Base-by-base conservation (phyloP, 2,888 invertebrate genomes). In the Hyppa rectilinea region DNA sequence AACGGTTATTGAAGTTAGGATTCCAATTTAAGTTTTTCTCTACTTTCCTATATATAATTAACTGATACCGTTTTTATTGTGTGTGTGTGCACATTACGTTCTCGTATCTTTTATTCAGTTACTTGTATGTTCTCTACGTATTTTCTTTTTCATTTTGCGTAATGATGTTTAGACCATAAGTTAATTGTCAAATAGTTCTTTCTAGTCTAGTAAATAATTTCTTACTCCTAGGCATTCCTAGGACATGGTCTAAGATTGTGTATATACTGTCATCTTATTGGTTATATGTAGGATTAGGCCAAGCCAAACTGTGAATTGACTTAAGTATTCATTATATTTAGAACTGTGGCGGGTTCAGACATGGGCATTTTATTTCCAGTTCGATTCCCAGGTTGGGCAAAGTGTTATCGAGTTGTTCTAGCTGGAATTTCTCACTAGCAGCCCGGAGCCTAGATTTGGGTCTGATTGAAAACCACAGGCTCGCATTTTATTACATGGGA, bases 261-360 rank as follows among this genome's bases (percentile, higher is more conserved):
- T 89, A 89, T 80, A 82, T 84, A 84, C 61, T 85, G 75, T 82
- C 84, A 87, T 80, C 76, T 73, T 78, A 66, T 81, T 83, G 83
- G 84, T 62, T 71, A 59, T 78, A n/a, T n/a, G n/a, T n/a, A 83
- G 85, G 80, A 82, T 75, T 91, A 92, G 93, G 92, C 91, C 81
- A 92, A 90, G 92, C 92, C 92, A 92, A 92, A 91, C 87, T 90
- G 89, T 89, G 90, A 92, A 92, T 91, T 92, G 90, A 91, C 69
- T 76, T 87, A 77, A 83, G 75, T 82, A 77, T 65, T 81, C 70
- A 60, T 68, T 59, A 72, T 64, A 50, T 64, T 69, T 82, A 76
- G 73, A 78, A 56, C 40, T 71, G 31, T 79, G 79, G 75, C 63
- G 79, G 49, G 79, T 71, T 81, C 72, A 77, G 64, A 62, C 20